A percentile compares a stretch with the other conserved stretches of the same genome.
phyloP scores from a whole-genome alignment of 2,797 vertebrate genomes.

The Echiichthys vipera region DNA sequence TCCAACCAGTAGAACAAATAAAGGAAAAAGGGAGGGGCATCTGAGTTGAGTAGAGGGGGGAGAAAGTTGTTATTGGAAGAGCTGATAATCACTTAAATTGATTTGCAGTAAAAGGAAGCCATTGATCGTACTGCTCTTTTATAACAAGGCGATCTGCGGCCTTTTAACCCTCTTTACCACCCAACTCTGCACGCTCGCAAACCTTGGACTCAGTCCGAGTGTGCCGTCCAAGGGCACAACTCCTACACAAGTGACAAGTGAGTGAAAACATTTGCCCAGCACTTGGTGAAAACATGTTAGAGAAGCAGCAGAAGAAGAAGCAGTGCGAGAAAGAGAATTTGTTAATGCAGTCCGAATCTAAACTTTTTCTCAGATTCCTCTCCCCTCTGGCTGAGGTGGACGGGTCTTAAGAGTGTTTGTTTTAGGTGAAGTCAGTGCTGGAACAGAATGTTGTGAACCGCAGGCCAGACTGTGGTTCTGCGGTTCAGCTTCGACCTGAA shows the following conservation, averaged over 20 bases:
- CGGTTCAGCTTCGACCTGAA: conserved; percentile 74
- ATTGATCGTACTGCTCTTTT: conserved; percentile 75
- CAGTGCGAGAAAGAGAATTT: conserved; percentile 38
- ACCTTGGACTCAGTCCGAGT: conserved; percentile 46
- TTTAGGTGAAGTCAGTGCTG: conserved; percentile 82
- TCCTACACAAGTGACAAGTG: conserved; percentile 69
- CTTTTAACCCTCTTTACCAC: conserved; percentile 72
- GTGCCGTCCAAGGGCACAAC: conserved; percentile 63
- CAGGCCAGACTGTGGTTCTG: conserved; percentile 80
- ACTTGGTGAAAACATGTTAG: conserved; percentile 42
- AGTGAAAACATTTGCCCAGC: conserved; percentile 62
- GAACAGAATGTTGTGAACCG: conserved; percentile 77
- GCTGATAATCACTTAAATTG: conserved; percentile 79
- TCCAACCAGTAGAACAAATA: conserved; percentile 77
- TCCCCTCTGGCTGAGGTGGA: conserved; percentile 69
- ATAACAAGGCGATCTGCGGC: conserved; percentile 60
- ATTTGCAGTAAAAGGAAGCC: conserved; percentile 75
- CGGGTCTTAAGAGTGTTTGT: conserved; percentile 75
- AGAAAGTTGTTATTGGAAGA: conserved; percentile 74
- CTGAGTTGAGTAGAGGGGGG: conserved; percentile 70
- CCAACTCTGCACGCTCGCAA: conserved; percentile 45
- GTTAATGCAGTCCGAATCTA: conserved; percentile 66
- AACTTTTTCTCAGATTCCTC: conserved; percentile 62
- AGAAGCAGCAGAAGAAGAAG: conserved; percentile 25
- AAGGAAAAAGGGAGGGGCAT: conserved; percentile 65